Evolutionary conservation across 2,113 vertebrate genomes (phyloP).

Genomic region (Girardinichthys multiradiatus): DNA sequence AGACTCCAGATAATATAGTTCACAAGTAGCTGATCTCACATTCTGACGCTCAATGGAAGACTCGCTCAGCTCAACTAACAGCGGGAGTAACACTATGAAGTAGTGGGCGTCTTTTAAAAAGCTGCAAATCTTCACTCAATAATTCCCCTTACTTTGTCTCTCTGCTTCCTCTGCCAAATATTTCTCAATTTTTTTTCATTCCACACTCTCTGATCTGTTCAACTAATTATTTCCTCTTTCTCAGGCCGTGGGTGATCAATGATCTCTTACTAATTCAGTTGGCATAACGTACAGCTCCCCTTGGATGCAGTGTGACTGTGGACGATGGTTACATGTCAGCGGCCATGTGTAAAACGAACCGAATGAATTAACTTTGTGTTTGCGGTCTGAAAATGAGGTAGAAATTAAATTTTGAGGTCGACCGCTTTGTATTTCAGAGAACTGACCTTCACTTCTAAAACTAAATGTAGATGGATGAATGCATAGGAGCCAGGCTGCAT

Average conservation of each 20-base stretch:
- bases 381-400: constrained; percentile 47
- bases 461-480: constrained; percentile 59
- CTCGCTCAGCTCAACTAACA: constrained; percentile 6
- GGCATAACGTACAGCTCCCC: constrained; percentile 11
- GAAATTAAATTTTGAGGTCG: constrained; percentile 63
- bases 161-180: constrained; percentile 7
- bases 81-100: background rate
- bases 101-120: constrained; percentile 25
- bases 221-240: constrained; percentile 51
- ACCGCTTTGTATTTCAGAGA: constrained; percentile 42
- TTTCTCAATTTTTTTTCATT: constrained; percentile 5
- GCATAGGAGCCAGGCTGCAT: constrained; percentile 3
- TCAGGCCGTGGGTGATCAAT: constrained; percentile 52
- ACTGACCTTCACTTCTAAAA: constrained; percentile 60
- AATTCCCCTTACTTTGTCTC: constrained; percentile 21
- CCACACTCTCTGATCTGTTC: constrained; percentile 31
- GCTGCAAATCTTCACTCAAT: constrained; percentile 37
- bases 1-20: background rate
- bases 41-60: background rate
- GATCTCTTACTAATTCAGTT: constrained; percentile 52
- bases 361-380: constrained; percentile 40
- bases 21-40: background rate
- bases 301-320: constrained; percentile 7
- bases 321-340: constrained; percentile 28
- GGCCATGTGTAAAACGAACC: constrained; percentile 14